Evolutionary conservation across 2,113 vertebrate genomes (phyloP).

Genomic region (Campylorhamphus procurvoides): DNA sequence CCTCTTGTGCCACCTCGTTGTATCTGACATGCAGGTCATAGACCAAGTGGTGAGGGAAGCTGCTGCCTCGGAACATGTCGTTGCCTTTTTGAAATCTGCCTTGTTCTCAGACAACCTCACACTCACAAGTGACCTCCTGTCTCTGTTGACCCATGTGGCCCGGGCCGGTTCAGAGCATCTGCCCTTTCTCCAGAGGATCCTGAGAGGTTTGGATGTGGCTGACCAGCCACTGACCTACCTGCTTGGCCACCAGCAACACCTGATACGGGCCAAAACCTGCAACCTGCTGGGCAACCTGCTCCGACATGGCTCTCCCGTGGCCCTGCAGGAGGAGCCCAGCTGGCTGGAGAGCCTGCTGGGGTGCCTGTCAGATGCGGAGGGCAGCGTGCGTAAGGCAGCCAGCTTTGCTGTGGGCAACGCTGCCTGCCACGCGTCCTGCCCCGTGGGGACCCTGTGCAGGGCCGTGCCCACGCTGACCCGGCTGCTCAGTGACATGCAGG

Average conservation of each 20-base stretch:
- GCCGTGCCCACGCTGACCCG: slow-evolving; percentile 60
- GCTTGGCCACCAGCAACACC: slow-evolving; percentile 75
- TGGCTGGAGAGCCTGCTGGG: slow-evolving; percentile 64
- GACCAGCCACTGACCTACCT: slow-evolving; percentile 46
- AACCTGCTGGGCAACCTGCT: slow-evolving; percentile 83
- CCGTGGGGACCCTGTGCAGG: not conserved
- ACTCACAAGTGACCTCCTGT: slow-evolving; percentile 83
- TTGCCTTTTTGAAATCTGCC: slow-evolving; percentile 56
- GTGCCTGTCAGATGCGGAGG: slow-evolving; percentile 65
- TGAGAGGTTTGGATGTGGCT: slow-evolving; percentile 49
- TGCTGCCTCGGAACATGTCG: slow-evolving; percentile 15
- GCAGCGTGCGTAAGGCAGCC: slow-evolving; percentile 66
- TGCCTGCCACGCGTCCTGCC: slow-evolving; percentile 36
- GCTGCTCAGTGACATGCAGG: slow-evolving; percentile 63
- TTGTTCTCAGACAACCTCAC: slow-evolving; percentile 67
- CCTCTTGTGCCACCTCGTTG: slow-evolving; percentile 83
- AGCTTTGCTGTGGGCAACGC: slow-evolving; percentile 77
- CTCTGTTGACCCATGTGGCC: slow-evolving; percentile 78
- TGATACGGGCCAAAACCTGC: slow-evolving; percentile 81
- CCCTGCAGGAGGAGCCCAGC: slow-evolving; percentile 11
- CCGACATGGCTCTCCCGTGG: slow-evolving; percentile 25
- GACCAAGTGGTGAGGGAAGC: slow-evolving; percentile 71
- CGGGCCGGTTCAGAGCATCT: slow-evolving; percentile 61
- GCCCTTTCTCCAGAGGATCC: slow-evolving; percentile 67
- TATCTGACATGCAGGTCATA: slow-evolving; percentile 74